phyloP scores from a whole-genome alignment of 2,113 vertebrate genomes.

The Anolis carolinensis region DNA sequence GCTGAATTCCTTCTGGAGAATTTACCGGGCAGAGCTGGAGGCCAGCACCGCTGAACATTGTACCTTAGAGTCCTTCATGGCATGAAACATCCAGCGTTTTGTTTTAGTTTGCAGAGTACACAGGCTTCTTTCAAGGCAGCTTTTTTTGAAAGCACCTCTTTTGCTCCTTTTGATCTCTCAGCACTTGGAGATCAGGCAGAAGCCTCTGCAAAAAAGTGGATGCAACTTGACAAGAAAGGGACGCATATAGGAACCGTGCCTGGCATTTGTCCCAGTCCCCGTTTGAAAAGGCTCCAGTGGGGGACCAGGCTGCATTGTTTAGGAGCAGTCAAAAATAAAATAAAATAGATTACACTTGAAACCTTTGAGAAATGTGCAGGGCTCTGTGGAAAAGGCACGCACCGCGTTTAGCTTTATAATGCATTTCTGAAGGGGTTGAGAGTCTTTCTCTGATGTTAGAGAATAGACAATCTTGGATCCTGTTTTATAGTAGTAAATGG shows the following conservation, averaged over 20 bases:
- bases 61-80: not conserved
- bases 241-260: not conserved
- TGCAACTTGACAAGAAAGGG: slow-evolving; percentile 2
- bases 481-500: slow-evolving; percentile 39
- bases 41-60: not conserved
- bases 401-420: slow-evolving; percentile 34
- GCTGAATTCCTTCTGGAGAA: not conserved
- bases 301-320: slow-evolving; percentile 10
- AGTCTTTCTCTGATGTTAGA: slow-evolving; percentile 52
- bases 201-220: not conserved
- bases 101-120: slow-evolving; percentile 6
- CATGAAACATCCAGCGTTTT: slow-evolving; percentile 3
- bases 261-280: slow-evolving; percentile 5
- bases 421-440: slow-evolving; percentile 35
- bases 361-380: slow-evolving; percentile 26
- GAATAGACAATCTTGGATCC: slow-evolving; percentile 7
- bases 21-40: not conserved
- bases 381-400: slow-evolving; percentile 44
- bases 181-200: not conserved
- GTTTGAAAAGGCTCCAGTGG: slow-evolving; percentile 14
- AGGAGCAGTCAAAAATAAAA: not conserved
- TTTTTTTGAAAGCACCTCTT: slow-evolving; percentile 8
- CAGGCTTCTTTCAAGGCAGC: not conserved
- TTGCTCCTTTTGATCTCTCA: not conserved
- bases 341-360: not conserved